Conservation (phyloP, 2,113 vertebrate species). For the Amblyopsis rosae region DNA sequence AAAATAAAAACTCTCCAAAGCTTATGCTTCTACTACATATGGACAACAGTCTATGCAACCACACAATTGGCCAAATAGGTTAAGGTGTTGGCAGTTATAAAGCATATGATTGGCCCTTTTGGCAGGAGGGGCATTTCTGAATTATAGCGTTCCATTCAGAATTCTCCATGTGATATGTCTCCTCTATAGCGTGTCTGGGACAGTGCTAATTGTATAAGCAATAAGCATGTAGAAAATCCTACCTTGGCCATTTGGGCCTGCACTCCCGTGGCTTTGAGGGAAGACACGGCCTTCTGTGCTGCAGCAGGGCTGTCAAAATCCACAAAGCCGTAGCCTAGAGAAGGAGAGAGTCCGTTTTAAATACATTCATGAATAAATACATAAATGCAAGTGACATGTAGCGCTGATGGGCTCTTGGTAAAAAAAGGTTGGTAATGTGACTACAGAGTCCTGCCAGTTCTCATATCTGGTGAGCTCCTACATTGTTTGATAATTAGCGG, state of each 20-base stretch:
- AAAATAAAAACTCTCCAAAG: too few relatives aligned
- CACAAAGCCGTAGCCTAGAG: conserved; percentile 92
- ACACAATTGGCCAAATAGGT: too few relatives aligned
- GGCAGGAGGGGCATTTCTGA: too few relatives aligned
- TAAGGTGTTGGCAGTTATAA: too few relatives aligned
- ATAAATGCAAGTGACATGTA: conserved; percentile 66
- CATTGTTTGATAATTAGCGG: conserved; percentile 77
- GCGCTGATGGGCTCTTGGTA: conserved; percentile 70
- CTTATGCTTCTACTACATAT: too few relatives aligned
- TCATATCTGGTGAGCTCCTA: conserved; percentile 73
- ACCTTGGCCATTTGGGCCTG: conserved; percentile 99
- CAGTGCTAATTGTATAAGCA: conserved; percentile 18
- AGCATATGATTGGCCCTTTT: too few relatives aligned
- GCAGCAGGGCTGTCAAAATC: conserved; percentile 96
- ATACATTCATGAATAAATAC: conserved; percentile 43
- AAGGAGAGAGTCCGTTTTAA: conserved; percentile 2
- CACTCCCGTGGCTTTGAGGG: conserved; percentile 94
- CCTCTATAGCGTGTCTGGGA: too few relatives aligned
- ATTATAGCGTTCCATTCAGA: too few relatives aligned
- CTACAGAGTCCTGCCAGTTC: conserved; percentile 75
- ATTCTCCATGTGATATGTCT: too few relatives aligned
- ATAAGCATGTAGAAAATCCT: conserved; percentile 50
- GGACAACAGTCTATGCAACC: too few relatives aligned
- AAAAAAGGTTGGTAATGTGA: conserved; percentile 74
- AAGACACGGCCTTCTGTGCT: conserved; percentile 95